phyloP scores from a whole-genome alignment of 2,113 vertebrate genomes.

The Malurus elegans region DNA sequence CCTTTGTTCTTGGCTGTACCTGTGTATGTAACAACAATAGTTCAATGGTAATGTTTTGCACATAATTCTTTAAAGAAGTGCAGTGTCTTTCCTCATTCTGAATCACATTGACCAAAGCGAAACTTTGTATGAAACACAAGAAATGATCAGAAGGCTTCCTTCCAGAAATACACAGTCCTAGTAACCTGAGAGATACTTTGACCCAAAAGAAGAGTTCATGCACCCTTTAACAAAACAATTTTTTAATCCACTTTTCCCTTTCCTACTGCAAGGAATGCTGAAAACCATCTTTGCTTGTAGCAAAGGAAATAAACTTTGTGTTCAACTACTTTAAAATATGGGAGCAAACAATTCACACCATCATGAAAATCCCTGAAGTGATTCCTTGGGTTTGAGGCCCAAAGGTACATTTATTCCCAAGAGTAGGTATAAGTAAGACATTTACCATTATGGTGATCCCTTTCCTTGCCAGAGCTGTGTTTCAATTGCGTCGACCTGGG shows the following conservation, averaged over 20 bases:
- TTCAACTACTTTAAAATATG: neutral
- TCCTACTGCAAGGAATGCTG: neutral
- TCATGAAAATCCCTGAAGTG: neutral
- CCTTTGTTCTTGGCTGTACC: neutral
- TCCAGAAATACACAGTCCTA: neutral
- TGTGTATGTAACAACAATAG: neutral
- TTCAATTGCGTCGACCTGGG: neutral
- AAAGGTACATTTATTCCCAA: neutral
- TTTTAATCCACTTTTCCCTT: neutral
- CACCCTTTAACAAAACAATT: neutral
- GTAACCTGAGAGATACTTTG: neutral
- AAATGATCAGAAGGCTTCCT: neutral
- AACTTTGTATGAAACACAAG: neutral
- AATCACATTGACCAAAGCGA: neutral
- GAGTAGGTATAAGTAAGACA: neutral
- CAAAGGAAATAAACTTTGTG: neutral
- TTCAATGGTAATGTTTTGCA: neutral
- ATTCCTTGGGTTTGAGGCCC: neutral
- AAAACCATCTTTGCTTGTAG: neutral
- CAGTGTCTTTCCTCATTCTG: neutral
- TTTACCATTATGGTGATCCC: neutral
- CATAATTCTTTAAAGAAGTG: neutral
- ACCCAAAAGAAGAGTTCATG: neutral
- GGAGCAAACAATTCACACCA: neutral
- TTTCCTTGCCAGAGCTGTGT: neutral